phyloP scores from a whole-genome alignment of 2,113 vertebrate genomes.

The Rhadina sibilatrix region DNA sequence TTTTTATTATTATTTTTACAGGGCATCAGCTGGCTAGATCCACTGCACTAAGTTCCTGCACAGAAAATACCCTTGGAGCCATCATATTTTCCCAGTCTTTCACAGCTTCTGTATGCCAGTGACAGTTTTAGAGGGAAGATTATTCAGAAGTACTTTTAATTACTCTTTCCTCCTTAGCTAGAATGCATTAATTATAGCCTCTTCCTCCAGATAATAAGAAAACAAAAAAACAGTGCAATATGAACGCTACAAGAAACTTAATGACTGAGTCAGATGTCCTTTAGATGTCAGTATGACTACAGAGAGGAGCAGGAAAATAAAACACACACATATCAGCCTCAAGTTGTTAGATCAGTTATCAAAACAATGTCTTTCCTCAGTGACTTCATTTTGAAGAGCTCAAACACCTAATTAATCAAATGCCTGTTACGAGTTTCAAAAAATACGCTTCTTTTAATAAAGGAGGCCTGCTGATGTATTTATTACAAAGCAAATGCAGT shows the following conservation, averaged over 20 bases:
- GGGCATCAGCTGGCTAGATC: background rate
- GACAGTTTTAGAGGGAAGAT: background rate
- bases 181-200: conserved; percentile 4
- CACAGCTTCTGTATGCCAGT: background rate
- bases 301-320: conserved; percentile 21
- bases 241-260: conserved; percentile 24
- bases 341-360: conserved; percentile 48
- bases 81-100: background rate
- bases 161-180: conserved; percentile 29
- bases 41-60: background rate
- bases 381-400: conserved; percentile 11
- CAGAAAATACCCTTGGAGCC: background rate
- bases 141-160: background rate
- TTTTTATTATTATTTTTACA: background rate
- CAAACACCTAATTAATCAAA: conserved; percentile 4
- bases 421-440: background rate
- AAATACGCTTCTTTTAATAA: background rate
- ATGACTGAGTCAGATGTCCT: conserved; percentile 51
- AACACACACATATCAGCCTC: background rate
- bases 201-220: conserved; percentile 13
- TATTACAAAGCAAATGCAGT: background rate
- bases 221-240: conserved; percentile 9
- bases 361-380: conserved; percentile 40
- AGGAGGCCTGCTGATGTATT: background rate
- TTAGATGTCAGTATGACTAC: conserved; percentile 55